Evolutionary conservation across 2,888 invertebrate species (phyloP), one percentile per base, ranked within the genome.

Genomic region (Nineta flava): DNA sequence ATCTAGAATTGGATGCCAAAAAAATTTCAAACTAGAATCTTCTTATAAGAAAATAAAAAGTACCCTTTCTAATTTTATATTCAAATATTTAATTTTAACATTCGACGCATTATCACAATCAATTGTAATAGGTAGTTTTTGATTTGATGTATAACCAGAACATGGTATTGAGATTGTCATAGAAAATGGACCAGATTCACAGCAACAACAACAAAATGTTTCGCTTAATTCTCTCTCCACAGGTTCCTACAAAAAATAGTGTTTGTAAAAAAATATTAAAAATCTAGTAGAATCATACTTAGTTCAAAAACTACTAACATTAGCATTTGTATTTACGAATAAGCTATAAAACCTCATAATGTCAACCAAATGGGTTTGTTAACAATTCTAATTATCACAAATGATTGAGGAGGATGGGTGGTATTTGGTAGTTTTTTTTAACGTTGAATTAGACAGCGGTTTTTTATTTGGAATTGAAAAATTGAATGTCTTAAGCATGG

Each of bases 61-160:
- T 81, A 56, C 70, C 68, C 48, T 79, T 82, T 81, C 65, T n/a
- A 65, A 64, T 21, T 3, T 19, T 13, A 44, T 6, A 13, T 19
- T 17, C 13, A 44, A 16, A 44, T 19, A 10, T n/a, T 72, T 71
- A 44, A 85, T 69, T 52, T 70, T 67, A 13, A 82, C 76, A 60
- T 79, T 79, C 56, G 83, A 83, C 53, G 74, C 73, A 62, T 86
- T 86, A 57, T 84, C 83, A 47, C 83, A 72, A 59, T 82, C 79
- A 46, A 83, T 71, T 34, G 74, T 72, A 9, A 84, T 67, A 0
- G 82, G 79, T 59, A 86, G 78, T 43, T 71, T 66, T 66, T 85
- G 84, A 0, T 84, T 84, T 1, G 83, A 78, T 41, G 83, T 83
- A 62, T 77, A 86, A 2, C 85, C 86, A 2, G 79, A 21, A 44